phyloP scores from a whole-genome alignment of 1,140 invertebrate species.

The Diploscapter pachys region DNA sequence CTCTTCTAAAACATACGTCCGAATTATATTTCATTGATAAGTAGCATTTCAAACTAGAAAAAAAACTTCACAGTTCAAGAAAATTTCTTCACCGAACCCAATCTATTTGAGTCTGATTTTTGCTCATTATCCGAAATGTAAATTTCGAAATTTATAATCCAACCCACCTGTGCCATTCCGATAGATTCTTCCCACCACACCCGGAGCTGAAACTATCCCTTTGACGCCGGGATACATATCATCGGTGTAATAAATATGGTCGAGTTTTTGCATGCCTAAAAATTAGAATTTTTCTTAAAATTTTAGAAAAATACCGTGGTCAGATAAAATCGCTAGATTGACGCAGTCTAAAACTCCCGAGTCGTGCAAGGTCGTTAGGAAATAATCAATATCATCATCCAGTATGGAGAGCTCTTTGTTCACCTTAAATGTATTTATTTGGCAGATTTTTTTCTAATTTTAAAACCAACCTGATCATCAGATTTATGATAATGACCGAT shows the following conservation, averaged over 20 bases:
- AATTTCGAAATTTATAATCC: not conserved
- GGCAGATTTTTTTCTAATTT: not conserved
- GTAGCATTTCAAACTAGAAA: too few relatives aligned
- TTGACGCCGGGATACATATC: not conserved
- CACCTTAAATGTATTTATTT: slow-evolving; percentile 36
- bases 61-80: too few relatives aligned
- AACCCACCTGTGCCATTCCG: slow-evolving; percentile 21
- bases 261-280: slow-evolving; percentile 41
- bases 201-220: slow-evolving; percentile 14
- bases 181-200: slow-evolving; percentile 31
- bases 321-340: slow-evolving; percentile 51
- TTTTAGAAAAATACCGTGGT: slow-evolving; percentile 42
- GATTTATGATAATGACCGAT: slow-evolving; percentile 56
- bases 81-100: too few relatives aligned
- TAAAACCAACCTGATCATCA: slow-evolving; percentile 9
- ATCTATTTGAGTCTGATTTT: too few relatives aligned
- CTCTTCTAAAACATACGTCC: too few relatives aligned
- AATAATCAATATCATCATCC: slow-evolving; percentile 40
- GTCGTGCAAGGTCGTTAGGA: slow-evolving; percentile 41
- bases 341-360: slow-evolving; percentile 49
- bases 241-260: slow-evolving; percentile 7
- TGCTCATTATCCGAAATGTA: too few relatives aligned
- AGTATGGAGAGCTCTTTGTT: slow-evolving; percentile 33
- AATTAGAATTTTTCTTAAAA: not conserved
- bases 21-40: too few relatives aligned